Percentiles rank a stretch among this genome's conserved stretches.
Evolutionary conservation across 2,888 invertebrate genomes (phyloP).

Genomic region (Drosophila paracracens): DNA sequence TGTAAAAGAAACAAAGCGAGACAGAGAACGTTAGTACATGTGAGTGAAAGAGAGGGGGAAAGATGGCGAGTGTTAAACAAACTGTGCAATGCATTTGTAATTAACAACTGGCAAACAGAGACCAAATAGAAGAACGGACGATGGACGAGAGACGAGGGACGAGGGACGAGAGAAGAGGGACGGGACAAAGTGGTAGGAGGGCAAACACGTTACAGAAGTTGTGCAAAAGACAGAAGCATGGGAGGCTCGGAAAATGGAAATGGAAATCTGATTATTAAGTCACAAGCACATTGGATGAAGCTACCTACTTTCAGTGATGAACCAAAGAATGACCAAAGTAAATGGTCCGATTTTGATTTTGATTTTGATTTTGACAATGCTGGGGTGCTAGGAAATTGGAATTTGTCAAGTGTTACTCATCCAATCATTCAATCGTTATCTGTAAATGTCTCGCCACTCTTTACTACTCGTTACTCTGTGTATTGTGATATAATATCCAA

Average conservation of each 20-base stretch:
- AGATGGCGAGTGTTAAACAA: slow-evolving; percentile 27
- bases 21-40: slow-evolving; percentile 21
- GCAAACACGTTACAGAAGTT: background rate
- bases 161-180: background rate
- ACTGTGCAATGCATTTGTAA: slow-evolving; percentile 55
- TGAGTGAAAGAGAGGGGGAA: slow-evolving; percentile 9
- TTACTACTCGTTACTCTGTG: background rate
- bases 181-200: background rate
- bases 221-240: background rate
- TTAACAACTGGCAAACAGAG: slow-evolving; percentile 62
- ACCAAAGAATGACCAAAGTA: background rate
- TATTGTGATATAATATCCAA: background rate
- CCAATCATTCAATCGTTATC: background rate
- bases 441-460: background rate
- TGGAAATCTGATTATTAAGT: slow-evolving; percentile 4
- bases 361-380: background rate
- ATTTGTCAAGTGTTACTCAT: background rate
- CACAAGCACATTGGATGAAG: background rate
- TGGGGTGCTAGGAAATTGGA: background rate
- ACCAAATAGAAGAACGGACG: slow-evolving; percentile 14
- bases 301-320: background rate
- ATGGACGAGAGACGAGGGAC: background rate
- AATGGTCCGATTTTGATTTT: background rate
- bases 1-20: slow-evolving; percentile 63
- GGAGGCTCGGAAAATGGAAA: background rate